These are phyloP conservation scores for Arctocebus calabarensis DNA, from an alignment of 2,797 vertebrate species.

Conservation along the genomic window DNA sequence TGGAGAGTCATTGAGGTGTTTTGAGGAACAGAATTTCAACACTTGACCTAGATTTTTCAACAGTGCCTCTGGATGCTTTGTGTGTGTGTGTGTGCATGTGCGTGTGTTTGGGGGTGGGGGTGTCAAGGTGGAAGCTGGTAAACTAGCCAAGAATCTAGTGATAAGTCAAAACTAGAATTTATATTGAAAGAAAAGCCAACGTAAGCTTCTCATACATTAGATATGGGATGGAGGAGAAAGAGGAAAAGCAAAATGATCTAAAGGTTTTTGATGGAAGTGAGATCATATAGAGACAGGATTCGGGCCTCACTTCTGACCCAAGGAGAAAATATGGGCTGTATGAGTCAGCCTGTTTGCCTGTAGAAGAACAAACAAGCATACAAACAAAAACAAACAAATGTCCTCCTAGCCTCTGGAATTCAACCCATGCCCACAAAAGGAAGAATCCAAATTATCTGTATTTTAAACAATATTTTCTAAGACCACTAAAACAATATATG, in stretches of 20 bases:
- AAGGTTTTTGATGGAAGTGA: neutral
- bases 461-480: neutral
- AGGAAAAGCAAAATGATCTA: neutral
- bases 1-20: accelerated
- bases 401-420: neutral
- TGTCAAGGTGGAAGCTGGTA: neutral
- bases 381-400: too few species aligned
- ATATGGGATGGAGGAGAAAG: neutral
- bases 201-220: neutral
- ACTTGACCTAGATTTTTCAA: neutral
- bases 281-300: neutral
- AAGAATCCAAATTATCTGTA: neutral
- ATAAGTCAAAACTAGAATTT: neutral
- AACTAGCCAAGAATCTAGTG: neutral
- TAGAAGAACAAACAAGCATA: neutral
- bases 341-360: neutral
- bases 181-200: neutral
- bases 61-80: neutral
- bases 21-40: neutral
- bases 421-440: neutral
- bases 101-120: neutral
- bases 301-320: neutral
- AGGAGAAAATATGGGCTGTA: neutral
- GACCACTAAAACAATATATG: neutral
- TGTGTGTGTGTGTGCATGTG: neutral